Conservation (phyloP, 2,113 vertebrate species). For the Tichodroma muraria region DNA sequence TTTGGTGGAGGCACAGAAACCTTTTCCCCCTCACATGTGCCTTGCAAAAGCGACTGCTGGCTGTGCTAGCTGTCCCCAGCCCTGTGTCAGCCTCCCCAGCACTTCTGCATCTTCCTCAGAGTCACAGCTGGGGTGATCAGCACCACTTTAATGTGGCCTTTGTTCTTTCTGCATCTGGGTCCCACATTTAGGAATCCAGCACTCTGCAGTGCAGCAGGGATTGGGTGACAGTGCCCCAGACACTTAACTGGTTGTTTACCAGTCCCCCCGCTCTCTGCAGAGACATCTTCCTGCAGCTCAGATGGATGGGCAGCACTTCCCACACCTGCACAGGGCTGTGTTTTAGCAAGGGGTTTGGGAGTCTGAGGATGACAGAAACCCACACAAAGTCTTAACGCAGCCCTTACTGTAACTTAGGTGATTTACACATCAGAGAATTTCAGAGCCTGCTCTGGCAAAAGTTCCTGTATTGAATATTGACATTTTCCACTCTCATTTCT, state of each 20-base stretch:
- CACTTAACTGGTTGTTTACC: background rate
- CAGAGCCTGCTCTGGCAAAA: background rate
- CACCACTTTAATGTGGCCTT: constrained; percentile 62
- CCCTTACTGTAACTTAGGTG: background rate
- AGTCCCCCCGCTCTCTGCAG: background rate
- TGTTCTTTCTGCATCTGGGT: constrained; percentile 62
- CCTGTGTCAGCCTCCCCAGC: background rate
- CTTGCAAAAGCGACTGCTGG: background rate
- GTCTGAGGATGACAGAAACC: background rate
- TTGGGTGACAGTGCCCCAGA: background rate
- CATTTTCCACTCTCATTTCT: background rate
- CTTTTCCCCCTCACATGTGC: background rate
- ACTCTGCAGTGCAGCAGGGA: background rate
- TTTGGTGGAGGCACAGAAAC: background rate
- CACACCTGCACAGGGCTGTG: background rate
- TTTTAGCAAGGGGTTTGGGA: background rate
- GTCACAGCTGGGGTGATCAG: background rate
- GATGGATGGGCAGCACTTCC: background rate
- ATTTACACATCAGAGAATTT: background rate
- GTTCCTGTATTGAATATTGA: background rate
- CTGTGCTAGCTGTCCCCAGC: background rate
- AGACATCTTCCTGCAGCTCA: background rate
- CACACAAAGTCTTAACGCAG: background rate
- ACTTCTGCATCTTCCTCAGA: background rate
- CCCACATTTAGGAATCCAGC: constrained; percentile 51